Base-by-base conservation (phyloP, 2,888 invertebrate species). In the Odontocolon sp. region DNA sequence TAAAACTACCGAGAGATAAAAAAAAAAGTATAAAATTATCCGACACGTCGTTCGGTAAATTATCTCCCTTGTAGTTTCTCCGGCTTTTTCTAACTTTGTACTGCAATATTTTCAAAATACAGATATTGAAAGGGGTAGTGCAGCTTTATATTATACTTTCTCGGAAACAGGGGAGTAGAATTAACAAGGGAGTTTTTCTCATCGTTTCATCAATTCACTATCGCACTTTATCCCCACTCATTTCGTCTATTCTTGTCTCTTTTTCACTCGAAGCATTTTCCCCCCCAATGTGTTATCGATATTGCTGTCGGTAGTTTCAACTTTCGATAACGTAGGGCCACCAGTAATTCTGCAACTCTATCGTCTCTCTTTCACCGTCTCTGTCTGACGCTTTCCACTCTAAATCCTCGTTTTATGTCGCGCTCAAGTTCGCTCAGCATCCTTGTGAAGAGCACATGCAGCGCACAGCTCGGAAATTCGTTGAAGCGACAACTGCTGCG, bases 231-330 rank as follows among this genome's bases (percentile, higher is more conserved):
- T 61, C 31, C 36, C 36, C 59, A 14, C 11, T 38, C 56, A 50
- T 16, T 68, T 28, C 47, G 11, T 4, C 18, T 42, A n/a, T 21
- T 21, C 40, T 26, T 38, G 14, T 9, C 36, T 3, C 16, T 28
- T 66, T 57, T 38, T 23, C 45, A 36, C 11, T 47, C 45, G 47
- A 36, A 54, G 50, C 36, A 42, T 72, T 72, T 77, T 57, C 26
- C 56, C 63, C 56, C 54, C 14, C 6, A 63, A 74, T 72, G 72
- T 57, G 72, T 68, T 77, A 77, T 77, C 72, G 72, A 77, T 77
- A 72, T 72, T 77, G 77, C 67, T 67, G 76, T 63, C 63, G 67
- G 63, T 72, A 68, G 71, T 63, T 63, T 42, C 50, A 36, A 50
- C 50, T 61, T 67, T 63, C 68, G 77, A 77, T 68, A 77, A 57